Conservation (phyloP, 2,113 vertebrate species). For the Hystrix brachyura region DNA sequence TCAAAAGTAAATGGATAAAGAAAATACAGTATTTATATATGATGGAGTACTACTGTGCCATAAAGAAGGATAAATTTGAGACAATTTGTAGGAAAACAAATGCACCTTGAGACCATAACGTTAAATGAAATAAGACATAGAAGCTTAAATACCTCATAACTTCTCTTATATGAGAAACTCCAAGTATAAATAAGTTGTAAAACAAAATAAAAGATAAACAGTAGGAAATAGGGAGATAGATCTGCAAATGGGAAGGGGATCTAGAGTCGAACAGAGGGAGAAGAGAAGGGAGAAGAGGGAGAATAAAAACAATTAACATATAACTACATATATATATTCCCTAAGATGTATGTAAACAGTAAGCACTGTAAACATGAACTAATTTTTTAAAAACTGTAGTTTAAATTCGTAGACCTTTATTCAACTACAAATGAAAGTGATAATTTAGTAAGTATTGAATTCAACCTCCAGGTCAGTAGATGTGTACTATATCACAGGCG, state of each 20-base stretch:
- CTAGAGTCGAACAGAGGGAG: no score
- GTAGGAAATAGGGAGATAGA: neutral
- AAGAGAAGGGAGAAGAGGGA: neutral
- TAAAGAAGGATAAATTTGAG: neutral
- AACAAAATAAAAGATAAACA: neutral
- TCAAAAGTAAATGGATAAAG: neutral
- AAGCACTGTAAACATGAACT: no score
- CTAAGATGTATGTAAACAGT: no score
- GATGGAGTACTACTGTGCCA: neutral
- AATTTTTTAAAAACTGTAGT: neutral
- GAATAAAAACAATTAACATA: no score
- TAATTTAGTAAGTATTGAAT: neutral
- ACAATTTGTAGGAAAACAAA: neutral
- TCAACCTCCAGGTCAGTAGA: neutral
- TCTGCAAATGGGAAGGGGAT: neutral
- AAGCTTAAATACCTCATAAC: neutral
- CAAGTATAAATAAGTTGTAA: neutral
- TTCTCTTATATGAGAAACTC: neutral
- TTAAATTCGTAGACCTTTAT: neutral
- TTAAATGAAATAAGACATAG: neutral
- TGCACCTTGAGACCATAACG: neutral
- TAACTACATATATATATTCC: no score
- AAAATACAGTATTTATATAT: neutral
- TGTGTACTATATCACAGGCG: neutral
- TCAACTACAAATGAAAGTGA: neutral